A percentile compares a stretch with the other conserved stretches of the same genome.
Conservation (phyloP, 2,113 vertebrate species). For the Piprites chloris region DNA sequence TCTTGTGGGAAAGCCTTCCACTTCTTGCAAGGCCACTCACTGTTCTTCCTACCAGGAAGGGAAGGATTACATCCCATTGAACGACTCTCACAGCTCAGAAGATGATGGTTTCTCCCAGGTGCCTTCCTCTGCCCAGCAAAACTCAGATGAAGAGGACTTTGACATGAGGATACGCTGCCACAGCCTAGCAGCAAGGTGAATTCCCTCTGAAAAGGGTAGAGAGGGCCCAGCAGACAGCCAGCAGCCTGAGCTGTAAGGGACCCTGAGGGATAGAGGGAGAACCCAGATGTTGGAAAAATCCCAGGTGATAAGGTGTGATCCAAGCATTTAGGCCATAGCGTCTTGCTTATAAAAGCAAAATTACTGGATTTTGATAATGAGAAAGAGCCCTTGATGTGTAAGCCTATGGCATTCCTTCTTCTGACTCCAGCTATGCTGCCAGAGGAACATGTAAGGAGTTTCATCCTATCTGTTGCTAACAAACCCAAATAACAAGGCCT, state of each 20-base stretch:
- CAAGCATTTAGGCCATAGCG: background rate
- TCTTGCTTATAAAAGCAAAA: background rate
- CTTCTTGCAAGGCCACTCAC: background rate
- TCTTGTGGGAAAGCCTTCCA: background rate
- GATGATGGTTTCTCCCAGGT: constrained; percentile 90
- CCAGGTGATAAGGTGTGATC: background rate
- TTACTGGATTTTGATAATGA: background rate
- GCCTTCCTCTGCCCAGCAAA: constrained; percentile 80
- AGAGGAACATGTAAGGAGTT: background rate
- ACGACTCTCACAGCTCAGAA: constrained; percentile 87
- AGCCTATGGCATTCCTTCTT: background rate
- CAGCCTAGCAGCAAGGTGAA: constrained; percentile 86
- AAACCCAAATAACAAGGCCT: background rate
- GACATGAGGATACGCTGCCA: constrained; percentile 80
- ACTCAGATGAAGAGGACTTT: constrained; percentile 79
- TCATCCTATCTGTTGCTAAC: background rate
- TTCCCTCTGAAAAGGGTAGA: background rate
- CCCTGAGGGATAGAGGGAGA: background rate
- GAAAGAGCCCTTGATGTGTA: background rate
- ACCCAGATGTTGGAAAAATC: background rate
- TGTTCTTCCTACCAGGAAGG: constrained; percentile 76
- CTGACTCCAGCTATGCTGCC: background rate
- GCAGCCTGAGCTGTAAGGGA: background rate
- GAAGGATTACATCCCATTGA: constrained; percentile 82
- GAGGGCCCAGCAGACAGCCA: background rate